Percentiles rank a stretch among this genome's conserved stretches.
phyloP scores from a whole-genome alignment of 2,797 vertebrate genomes.

The Anas georgica region DNA sequence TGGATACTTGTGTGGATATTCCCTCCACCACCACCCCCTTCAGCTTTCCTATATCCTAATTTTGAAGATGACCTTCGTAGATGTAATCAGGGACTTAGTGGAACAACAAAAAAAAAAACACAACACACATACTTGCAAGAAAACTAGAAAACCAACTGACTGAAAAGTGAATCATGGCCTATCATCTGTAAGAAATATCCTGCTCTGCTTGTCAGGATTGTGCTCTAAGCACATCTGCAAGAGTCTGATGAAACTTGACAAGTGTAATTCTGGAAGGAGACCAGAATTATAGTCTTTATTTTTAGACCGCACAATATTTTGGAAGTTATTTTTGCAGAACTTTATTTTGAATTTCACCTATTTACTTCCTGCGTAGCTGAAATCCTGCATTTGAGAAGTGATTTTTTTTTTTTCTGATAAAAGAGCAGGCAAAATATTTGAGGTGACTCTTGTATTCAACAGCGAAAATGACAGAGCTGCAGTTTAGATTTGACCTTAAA shows the following conservation, averaged over 20 bases:
- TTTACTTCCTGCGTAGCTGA: neutral
- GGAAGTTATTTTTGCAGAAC: neutral
- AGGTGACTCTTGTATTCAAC: neutral
- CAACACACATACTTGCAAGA: neutral
- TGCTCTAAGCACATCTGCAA: constrained; percentile 30
- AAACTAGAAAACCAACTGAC: neutral
- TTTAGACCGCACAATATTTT: neutral
- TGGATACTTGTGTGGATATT: neutral
- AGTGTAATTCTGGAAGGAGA: constrained; percentile 17
- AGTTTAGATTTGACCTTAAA: no score
- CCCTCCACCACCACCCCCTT: neutral
- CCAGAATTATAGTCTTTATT: constrained; percentile 2
- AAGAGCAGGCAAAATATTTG: neutral
- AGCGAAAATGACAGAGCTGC: neutral
- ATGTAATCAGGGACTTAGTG: neutral
- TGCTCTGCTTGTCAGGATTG: neutral
- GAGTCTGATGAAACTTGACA: constrained; percentile 60
- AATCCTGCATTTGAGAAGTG: neutral
- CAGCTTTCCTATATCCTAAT: neutral
- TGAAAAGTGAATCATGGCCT: neutral
- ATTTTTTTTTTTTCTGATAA: neutral
- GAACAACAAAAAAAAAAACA: neutral
- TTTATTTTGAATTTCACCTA: neutral
- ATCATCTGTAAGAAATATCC: constrained; percentile 36
- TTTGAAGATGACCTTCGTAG: constrained; percentile 47